phyloP scores from a whole-genome alignment of 2,113 vertebrate genomes.

The Lophura nycthemera region DNA sequence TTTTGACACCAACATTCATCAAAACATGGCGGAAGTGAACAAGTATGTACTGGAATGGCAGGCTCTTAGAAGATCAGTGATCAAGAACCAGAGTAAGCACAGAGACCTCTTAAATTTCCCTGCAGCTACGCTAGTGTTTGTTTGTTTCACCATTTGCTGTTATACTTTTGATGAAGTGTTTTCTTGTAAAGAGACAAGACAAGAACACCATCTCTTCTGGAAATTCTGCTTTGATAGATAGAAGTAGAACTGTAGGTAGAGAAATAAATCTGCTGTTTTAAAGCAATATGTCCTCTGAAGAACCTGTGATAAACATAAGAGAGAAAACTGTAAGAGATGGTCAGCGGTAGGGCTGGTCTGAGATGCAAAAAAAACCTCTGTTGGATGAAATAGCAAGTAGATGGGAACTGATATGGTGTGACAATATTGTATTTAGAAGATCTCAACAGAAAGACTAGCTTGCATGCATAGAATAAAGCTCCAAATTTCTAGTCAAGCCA shows the following conservation, averaged over 20 bases:
- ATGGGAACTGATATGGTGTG: background rate
- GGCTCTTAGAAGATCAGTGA: background rate
- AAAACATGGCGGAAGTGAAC: background rate
- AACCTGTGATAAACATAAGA: background rate
- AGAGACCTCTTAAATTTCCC: background rate
- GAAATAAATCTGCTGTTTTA: background rate
- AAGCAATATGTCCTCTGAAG: background rate
- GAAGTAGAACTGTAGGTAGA: background rate
- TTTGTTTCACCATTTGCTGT: background rate
- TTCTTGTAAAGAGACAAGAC: background rate
- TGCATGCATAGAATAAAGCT: background rate
- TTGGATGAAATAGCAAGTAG: background rate
- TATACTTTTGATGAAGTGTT: background rate
- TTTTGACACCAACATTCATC: background rate
- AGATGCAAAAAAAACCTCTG: background rate
- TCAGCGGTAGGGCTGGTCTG: background rate
- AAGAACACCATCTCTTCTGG: background rate
- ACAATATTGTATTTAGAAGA: background rate
- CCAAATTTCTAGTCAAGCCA: background rate
- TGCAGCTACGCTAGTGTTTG: background rate
- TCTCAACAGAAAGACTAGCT: background rate
- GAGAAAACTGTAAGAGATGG: background rate
- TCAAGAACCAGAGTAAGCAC: background rate
- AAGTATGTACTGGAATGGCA: background rate
- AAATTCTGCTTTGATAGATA: background rate